Evolutionary conservation across 2,797 vertebrate genomes (phyloP).

Genomic region (Sebastes matsubarae): DNA sequence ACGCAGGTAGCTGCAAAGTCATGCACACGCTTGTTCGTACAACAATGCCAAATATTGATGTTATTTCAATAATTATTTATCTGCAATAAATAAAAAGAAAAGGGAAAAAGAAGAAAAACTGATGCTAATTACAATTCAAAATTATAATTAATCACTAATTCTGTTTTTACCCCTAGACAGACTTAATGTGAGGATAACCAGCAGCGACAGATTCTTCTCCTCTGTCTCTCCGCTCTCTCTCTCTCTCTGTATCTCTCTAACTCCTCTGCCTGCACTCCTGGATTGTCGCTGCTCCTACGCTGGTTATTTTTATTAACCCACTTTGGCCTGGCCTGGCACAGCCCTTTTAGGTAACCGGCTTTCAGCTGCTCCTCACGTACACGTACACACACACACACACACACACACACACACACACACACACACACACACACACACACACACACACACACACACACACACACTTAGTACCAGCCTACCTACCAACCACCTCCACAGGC

Average conservation of each 20-base stretch:
- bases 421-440: slow-evolving; percentile 22
- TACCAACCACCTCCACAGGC: slow-evolving; percentile 77
- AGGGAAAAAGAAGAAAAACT: not conserved
- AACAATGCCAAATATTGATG: not conserved
- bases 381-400: slow-evolving; percentile 12
- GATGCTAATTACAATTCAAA: not conserved
- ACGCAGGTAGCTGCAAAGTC: not conserved
- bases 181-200: slow-evolving; percentile 49
- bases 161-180: slow-evolving; percentile 17
- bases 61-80: slow-evolving; percentile 5
- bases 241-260: slow-evolving; percentile 55
- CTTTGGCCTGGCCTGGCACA: slow-evolving; percentile 83
- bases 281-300: slow-evolving; percentile 82
- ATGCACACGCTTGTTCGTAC: not conserved
- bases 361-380: slow-evolving; percentile 80
- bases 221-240: slow-evolving; percentile 53
- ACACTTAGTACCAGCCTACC: slow-evolving; percentile 68
- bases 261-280: slow-evolving; percentile 82
- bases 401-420: slow-evolving; percentile 33
- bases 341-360: slow-evolving; percentile 86
- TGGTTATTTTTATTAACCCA: slow-evolving; percentile 89
- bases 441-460: slow-evolving; percentile 47
- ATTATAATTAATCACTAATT: not conserved
- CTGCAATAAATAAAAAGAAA: not conserved
- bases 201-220: slow-evolving; percentile 54